phyloP scores from a whole-genome alignment of 2,888 invertebrate genomes.

The Pristionchus maxplancki region DNA sequence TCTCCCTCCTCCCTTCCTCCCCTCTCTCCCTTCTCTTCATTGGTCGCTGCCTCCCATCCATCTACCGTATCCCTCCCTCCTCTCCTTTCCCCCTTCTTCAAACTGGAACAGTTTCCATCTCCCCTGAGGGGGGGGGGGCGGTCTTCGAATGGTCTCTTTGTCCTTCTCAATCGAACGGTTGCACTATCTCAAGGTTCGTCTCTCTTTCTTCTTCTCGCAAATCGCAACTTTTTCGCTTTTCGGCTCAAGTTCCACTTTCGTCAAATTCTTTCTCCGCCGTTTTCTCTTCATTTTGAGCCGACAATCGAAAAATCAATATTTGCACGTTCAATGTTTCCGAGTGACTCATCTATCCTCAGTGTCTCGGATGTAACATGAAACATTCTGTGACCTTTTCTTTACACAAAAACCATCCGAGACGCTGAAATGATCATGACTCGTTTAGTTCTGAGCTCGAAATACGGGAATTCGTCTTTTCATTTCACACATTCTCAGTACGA shows the following conservation, averaged over 20 bases:
- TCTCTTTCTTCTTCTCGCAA: not conserved
- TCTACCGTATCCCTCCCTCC: not conserved
- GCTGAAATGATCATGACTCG: no score
- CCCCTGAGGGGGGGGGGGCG: not conserved
- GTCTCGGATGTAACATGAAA: no score
- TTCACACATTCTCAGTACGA: no score
- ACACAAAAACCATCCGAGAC: no score
- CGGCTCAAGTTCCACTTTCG: not conserved
- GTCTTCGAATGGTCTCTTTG: slow-evolving; percentile 23
- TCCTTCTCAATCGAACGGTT: not conserved
- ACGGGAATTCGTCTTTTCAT: no score
- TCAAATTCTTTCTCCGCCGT: not conserved
- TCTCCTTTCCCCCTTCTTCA: no score
- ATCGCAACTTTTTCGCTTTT: not conserved
- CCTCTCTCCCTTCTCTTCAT: slow-evolving; percentile 6
- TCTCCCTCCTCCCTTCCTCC: not conserved
- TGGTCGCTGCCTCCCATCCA: slow-evolving; percentile 14
- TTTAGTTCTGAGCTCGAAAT: no score
- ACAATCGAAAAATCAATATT: no score
- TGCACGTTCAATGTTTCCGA: no score
- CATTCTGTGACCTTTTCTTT: no score
- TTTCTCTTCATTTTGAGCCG: no score
- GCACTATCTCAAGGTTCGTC: not conserved
- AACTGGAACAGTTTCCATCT: slow-evolving; percentile 6
- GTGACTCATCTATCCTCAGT: no score